Evolutionary conservation across 1,140 invertebrate genomes (phyloP).

Genomic region (Bombus turneri): DNA sequence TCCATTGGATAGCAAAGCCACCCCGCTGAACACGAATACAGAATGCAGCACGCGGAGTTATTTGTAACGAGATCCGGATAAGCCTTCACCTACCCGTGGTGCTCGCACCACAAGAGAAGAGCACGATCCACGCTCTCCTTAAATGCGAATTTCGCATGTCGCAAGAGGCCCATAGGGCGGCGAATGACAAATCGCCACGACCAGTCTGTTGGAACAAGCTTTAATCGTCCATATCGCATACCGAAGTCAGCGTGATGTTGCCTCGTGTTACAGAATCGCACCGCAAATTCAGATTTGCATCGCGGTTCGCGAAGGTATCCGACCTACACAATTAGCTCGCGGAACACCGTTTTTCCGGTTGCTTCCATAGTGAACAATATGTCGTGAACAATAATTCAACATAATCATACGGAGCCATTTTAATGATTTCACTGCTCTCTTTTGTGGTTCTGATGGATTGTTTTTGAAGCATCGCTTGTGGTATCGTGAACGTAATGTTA

Average conservation of each 20-base stretch:
- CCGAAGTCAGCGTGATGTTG: conserved; percentile 47
- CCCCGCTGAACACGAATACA: conserved; percentile 37
- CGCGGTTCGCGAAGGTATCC: neutral
- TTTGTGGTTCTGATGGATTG: neutral
- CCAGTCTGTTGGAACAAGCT: conserved; percentile 44
- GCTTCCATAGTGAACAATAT: neutral
- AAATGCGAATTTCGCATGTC: conserved; percentile 51
- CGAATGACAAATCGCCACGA: conserved; percentile 49
- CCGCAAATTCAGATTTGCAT: conserved; percentile 28
- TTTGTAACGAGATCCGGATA: conserved; percentile 39
- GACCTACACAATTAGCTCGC: neutral
- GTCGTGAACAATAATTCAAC: neutral
- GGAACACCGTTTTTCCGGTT: neutral
- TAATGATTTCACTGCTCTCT: neutral
- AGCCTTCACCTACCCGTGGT: neutral
- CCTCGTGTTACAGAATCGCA: conserved; percentile 37
- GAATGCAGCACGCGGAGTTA: conserved; percentile 35
- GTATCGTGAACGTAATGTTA: neutral
- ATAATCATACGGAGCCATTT: too few species aligned
- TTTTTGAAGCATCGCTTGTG: neutral
- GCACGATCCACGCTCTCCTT: conserved; percentile 16
- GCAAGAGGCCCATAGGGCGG: conserved; percentile 14
- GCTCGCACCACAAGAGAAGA: neutral
- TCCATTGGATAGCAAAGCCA: conserved; percentile 1
- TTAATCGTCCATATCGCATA: conserved; percentile 57